Base-by-base conservation (phyloP, 2,797 vertebrate genomes). In the Microctenopoma lineatum region DNA sequence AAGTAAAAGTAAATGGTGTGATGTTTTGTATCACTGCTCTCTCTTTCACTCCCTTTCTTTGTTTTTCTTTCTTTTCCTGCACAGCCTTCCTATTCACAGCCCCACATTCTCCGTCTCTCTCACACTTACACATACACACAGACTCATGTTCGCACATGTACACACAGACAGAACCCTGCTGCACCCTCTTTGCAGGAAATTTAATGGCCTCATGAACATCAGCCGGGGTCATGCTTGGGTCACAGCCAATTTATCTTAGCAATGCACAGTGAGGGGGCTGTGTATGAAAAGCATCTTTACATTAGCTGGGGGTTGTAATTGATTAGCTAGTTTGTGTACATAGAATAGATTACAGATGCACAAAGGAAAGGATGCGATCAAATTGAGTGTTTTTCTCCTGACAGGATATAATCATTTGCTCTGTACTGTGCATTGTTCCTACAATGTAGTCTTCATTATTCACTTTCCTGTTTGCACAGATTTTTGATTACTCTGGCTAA, bases 121-220 rank as follows among this genome's bases (percentile, higher is more conserved):
- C 13, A 11, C 46, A 56, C 50, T 44, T 7, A 16, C 18, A 39
- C 59, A 65, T 38, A 75, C 11, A 58, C 67, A 62, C 63, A 59
- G 47, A 59, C 42, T 36, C 34, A 41, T 18, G 38, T 41, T 38
- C 70, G 32, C 68, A 60, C 65, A 52, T 42, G 26, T 9, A 70
- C 51, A 66, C 25, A 61, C 14, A 16, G 70, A 77, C 70, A 85
- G 53, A 76, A 54, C 42, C 75, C 60, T 72, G 70, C 84, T 82
- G 70, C 79, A 82, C 77, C 75, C 86, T 80, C 81, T 84, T 91
- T 92, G 86, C 81, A 90, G 86, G 84, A 86, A 87, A 92, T 93
- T 90, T 93, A 92, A 89, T 91, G 91, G 90, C 92, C 91, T 91
- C 90, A 88, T 94, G 93, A 93, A 93, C 93, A 93, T 93, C 90